These are phyloP conservation scores for Megaceryle alcyon DNA, from an alignment of 2,797 vertebrate species.

Conservation along the genomic window DNA sequence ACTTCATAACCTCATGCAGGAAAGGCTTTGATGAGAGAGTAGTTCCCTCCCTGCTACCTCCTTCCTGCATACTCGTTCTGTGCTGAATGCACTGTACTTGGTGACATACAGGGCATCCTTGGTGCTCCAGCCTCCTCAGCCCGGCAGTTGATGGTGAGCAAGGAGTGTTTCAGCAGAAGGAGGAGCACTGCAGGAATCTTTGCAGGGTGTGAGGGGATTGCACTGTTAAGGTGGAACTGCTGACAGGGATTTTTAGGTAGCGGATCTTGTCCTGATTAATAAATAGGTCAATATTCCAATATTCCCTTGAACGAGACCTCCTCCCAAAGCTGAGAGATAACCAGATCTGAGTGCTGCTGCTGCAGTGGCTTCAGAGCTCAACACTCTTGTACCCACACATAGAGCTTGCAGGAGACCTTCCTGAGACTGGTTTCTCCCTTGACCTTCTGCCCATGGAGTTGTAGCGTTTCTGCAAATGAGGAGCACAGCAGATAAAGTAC, in stretches of 20 bases:
- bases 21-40: neutral
- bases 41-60: too few relatives aligned
- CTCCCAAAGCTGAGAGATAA: neutral
- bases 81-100: neutral
- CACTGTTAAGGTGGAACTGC: neutral
- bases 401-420: neutral
- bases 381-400: accelerated
- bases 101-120: neutral
- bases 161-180: neutral
- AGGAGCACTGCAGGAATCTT: neutral
- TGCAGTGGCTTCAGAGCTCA: neutral
- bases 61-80: neutral
- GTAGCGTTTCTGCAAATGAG: neutral
- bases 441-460: neutral
- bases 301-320: neutral
- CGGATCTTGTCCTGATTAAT: neutral
- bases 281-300: neutral
- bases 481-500: neutral
- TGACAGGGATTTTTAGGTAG: neutral
- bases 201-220: accelerated
- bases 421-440: neutral
- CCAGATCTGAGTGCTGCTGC: neutral
- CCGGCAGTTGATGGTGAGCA: neutral
- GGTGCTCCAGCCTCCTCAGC: neutral
- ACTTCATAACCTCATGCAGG: neutral